These are phyloP conservation scores for Drosophila antonietae DNA, from an alignment of 2,888 invertebrate species.

Conservation along the genomic window DNA sequence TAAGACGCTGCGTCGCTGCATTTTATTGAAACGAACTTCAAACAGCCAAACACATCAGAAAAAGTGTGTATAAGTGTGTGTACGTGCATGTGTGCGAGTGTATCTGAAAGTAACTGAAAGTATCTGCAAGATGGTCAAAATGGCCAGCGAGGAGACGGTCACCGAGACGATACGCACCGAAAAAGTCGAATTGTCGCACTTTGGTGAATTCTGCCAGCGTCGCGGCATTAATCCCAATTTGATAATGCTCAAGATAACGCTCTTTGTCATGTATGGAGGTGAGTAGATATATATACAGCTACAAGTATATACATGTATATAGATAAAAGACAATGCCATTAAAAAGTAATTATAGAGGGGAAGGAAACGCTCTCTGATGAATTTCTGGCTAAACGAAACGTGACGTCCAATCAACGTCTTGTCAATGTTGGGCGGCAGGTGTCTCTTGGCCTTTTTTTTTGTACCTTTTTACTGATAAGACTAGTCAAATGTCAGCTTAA, in stretches of 20 bases:
- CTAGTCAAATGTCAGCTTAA: slow-evolving; percentile 25
- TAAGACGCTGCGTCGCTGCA: slow-evolving; percentile 51
- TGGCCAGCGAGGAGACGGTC: slow-evolving; percentile 83
- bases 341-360: slow-evolving; percentile 60
- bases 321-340: slow-evolving; percentile 39
- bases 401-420: slow-evolving; percentile 41
- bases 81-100: neutral
- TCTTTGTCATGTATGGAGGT: slow-evolving; percentile 94
- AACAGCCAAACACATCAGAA: slow-evolving; percentile 51
- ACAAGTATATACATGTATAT: neutral
- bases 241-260: slow-evolving; percentile 91
- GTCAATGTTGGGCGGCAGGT: slow-evolving; percentile 9
- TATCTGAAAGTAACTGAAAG: neutral
- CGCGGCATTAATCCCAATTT: slow-evolving; percentile 90
- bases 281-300: slow-evolving; percentile 72
- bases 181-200: slow-evolving; percentile 80
- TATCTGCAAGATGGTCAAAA: slow-evolving; percentile 67
- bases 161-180: slow-evolving; percentile 65
- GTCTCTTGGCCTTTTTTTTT: neutral
- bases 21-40: slow-evolving; percentile 78
- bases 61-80: neutral
- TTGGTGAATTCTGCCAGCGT: slow-evolving; percentile 84
- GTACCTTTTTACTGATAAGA: slow-evolving; percentile 19
- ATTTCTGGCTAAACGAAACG: slow-evolving; percentile 20
- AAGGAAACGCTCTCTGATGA: neutral